Base-by-base conservation (phyloP, 2,113 vertebrate species). In the Oryzias curvinotus region DNA sequence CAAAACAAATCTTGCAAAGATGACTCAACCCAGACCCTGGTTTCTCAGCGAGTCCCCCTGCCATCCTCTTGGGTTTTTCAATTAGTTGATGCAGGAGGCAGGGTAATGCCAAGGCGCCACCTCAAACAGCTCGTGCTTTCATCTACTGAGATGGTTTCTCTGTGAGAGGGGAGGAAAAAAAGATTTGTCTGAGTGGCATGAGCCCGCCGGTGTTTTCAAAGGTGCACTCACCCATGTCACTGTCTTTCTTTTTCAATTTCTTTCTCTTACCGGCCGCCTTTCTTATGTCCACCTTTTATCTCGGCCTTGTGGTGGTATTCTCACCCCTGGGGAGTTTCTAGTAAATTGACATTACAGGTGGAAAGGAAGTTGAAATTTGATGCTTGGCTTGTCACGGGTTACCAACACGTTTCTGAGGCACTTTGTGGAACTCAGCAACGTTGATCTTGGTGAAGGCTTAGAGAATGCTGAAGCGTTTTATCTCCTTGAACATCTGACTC, bases 11-110 rank as follows among this genome's bases (percentile, higher is more conserved):
- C 72, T 68, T 74, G 46, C 48, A 51, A 47, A 50, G 52, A 68
- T 84, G 73, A 83, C 61, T 86, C 72, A 82, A 46, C 63, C 49
- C 36, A 48, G 47, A 17, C 43, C 13, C 59, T 17, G 52, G 14
- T 50, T 36, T 44, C 2, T 18, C 21, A 13, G 19, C 21, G 3
- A 70, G n/a, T n/a, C 57, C 57, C 81, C 71, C 63, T 28, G 30
- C 74, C 69, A 63, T 14, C 66, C 74, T 65, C 77, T 65, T 61
- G 61, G 82, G 66, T 80, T 77, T 85, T 91, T 90, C 90, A 91
- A 91, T 91, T 89, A 91, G 88, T 79, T 86, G 78, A 91, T 89
- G 88, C 73, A 87, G 80, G 83, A 79, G 65, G 76, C 70, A 72
- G 74, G 81, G 83, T 87, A 87, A 90, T 87, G 80, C 88, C 68